A percentile compares a stretch with the other conserved stretches of the same genome.
These are phyloP conservation scores for Lepidocyrtinus sp. DNA, from an alignment of 2,888 invertebrate species.

Conservation along the genomic window DNA sequence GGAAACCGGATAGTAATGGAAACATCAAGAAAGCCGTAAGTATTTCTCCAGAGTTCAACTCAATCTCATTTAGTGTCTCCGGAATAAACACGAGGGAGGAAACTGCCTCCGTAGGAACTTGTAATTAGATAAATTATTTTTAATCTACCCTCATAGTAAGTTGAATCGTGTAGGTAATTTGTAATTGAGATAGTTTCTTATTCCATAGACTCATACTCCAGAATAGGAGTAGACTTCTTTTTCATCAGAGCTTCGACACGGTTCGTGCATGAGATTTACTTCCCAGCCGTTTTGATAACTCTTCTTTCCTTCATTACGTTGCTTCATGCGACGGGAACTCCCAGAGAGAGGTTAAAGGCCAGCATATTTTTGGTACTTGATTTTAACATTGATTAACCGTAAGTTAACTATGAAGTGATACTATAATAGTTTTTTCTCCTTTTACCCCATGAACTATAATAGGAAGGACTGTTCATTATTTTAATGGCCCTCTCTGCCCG, in stretches of 20 bases:
- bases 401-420: no score
- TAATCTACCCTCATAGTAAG: no score
- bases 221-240: constrained; percentile 51
- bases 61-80: constrained; percentile 25
- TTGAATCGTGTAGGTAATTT: no score
- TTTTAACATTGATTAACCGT: no score
- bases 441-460: constrained; percentile 1
- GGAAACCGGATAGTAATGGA: constrained; percentile 38
- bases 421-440: no score
- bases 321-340: constrained; percentile 26
- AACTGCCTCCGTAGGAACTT: background rate
- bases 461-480: constrained; percentile 47
- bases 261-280: constrained; percentile 48
- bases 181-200: background rate
- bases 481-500: constrained; percentile 40
- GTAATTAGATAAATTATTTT: background rate
- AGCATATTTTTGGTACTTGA: constrained; percentile 44
- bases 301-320: constrained; percentile 45
- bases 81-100: constrained; percentile 29
- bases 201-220: constrained; percentile 32
- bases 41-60: constrained; percentile 25
- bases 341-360: constrained; percentile 25
- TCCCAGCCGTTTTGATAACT: constrained; percentile 48
- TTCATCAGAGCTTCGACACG: constrained; percentile 42
- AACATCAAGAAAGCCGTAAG: constrained; percentile 33